Evolutionary conservation across 1,140 invertebrate species (phyloP), one percentile per base, ranked within the genome.

Genomic region (Hylaeus anthracinus): DNA sequence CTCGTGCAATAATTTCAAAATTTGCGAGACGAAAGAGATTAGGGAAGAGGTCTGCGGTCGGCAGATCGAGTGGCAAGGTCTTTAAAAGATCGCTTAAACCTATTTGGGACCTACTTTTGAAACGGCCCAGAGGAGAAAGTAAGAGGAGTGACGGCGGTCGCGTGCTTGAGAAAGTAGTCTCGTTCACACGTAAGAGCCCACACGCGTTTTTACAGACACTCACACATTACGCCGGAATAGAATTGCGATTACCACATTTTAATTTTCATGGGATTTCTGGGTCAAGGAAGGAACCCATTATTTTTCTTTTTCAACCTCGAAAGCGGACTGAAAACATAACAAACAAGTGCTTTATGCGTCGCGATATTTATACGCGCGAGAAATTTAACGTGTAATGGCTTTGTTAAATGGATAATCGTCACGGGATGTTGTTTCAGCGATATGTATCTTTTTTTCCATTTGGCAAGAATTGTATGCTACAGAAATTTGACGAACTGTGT

Each of bases 71-170:
- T 12, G 56, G 66, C 58, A 65, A 72, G 76, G 37, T 76, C 69
- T 81, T 85, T 72, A 69, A 86, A 86, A 75, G 84, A 86, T 80
- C 84, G 65, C 73, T 88, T 87, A 84, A 86, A 85, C 86, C 88
- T 90, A 91, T 92, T 92, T 88, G 89, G 89, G 90, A 90, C 92
- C 92, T 92, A 92, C 92, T 92, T 92, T 91, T 92, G 83, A 86
- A 77, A 60, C 87, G 84, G 55, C 84, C 64, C 78, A 67, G 89
- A 90, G 92, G 92, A 92, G 92, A 92, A 92, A 92, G 92, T 92
- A 92, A 92, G 90, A 92, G 88, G 84, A 87, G 88, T 86, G 88
- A 87, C 88, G 88, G 84, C 83, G 84, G 88, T 90, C 88, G 88
- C 88, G 84, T 88, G 86, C 86, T 92, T 86, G 91, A 90, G 91